Evolutionary conservation across 2,113 vertebrate genomes (phyloP), one percentile per base, ranked within the genome.

Genomic region (Xiphophorus maculatus): DNA sequence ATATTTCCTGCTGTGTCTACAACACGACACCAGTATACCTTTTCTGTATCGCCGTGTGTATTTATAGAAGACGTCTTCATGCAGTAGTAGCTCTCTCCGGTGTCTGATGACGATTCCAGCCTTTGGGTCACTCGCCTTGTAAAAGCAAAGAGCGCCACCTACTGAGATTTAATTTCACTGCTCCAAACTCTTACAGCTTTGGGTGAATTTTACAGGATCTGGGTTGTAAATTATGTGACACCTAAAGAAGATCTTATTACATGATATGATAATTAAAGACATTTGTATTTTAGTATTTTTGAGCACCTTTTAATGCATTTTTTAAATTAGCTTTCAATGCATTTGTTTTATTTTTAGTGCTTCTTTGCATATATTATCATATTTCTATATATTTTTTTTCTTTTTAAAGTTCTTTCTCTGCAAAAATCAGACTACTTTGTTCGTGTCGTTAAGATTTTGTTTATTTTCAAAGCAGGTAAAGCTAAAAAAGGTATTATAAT

Each of bases 1-100:
- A 95, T 95, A 95, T 95, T 94, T 92, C 89, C 88, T 89, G 84
- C 82, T 81, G 84, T 90, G 80, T 93, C 87, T 90, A 84, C 81
- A 83, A 90, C 91, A 88, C 80, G 90, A 90, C 83, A 92, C 88
- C 90, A 81, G 85, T 90, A 85, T 88, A 83, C 84, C 84, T 91
- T 77, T 83, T 77, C 87, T 90, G 85, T 89, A 87, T 90, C 87
- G 91, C 89, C 83, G 81, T 91, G 89, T 89, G 90, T 94, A 94
- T 94, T 94, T 94, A 94, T 93, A 91, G 87, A 91, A 84, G 84
- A 84, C 51, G 74, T 77, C 77, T 77, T 81, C 76, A 60, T 64
- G 86, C 74, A 81, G 80, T 73, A 32, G 64, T 83, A 72, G 74
- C 65, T 85, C 74, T 87, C 76, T 84, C 73, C 76, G 67, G 82